phyloP scores from a whole-genome alignment of 1,140 invertebrate species.

The Euborellia annulipes region DNA sequence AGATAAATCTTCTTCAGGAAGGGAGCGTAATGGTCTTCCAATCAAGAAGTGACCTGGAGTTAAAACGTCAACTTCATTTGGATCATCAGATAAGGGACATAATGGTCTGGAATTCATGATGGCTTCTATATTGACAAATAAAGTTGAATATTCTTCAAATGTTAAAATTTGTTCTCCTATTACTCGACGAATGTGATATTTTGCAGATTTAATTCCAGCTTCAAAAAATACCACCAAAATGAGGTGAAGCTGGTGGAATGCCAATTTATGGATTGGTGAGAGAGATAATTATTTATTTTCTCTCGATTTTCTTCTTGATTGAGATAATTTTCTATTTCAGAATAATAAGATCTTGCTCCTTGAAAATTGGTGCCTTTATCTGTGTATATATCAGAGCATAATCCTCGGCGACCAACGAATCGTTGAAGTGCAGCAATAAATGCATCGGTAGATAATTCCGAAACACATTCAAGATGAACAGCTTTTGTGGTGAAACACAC shows the following conservation, averaged over 20 bases:
- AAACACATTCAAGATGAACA: too few species aligned
- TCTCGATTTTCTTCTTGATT: too few species aligned
- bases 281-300: too few species aligned
- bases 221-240: slow-evolving; percentile 22
- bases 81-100: slow-evolving; percentile 8
- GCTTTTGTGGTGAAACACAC: too few species aligned
- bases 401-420: too few species aligned
- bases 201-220: slow-evolving; percentile 20
- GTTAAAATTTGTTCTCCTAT: slow-evolving; percentile 11
- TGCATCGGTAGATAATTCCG: too few species aligned
- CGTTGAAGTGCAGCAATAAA: too few species aligned
- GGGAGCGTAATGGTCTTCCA: slow-evolving; percentile 11
- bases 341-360: too few species aligned
- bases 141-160: slow-evolving; percentile 13
- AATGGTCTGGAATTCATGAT: slow-evolving; percentile 15
- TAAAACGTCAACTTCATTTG: slow-evolving; percentile 9
- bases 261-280: slow-evolving; percentile 11
- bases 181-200: slow-evolving; percentile 14
- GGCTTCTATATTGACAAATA: slow-evolving; percentile 15
- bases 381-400: too few species aligned
- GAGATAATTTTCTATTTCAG: too few species aligned
- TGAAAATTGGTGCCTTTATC: too few species aligned
- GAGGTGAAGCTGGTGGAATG: slow-evolving; percentile 18
- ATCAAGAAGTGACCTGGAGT: slow-evolving; percentile 20
- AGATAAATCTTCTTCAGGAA: slow-evolving; percentile 11